Evolutionary conservation across 2,888 invertebrate species (phyloP).

Genomic region (Glyphotaelius pellucidus): DNA sequence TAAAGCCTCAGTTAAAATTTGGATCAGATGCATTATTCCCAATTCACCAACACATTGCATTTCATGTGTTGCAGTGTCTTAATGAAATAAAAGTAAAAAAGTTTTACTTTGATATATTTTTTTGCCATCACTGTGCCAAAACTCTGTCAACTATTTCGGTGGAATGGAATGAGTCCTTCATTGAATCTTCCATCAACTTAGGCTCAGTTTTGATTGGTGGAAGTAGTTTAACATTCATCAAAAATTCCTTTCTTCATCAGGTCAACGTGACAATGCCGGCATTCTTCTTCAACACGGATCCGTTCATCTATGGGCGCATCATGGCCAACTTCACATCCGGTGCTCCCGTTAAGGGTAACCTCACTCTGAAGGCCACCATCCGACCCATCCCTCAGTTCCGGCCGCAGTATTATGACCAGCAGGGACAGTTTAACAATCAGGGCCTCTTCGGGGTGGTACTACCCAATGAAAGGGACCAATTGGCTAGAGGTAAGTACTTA

Average conservation of each 20-base stretch:
- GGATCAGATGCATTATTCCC: background rate
- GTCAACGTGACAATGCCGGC: constrained; percentile 97
- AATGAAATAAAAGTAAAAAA: no score
- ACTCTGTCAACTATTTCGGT: no score
- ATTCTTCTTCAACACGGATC: constrained; percentile 93
- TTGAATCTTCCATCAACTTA: background rate
- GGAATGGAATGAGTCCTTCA: background rate
- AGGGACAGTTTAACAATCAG: constrained; percentile 76
- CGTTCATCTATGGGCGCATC: constrained; percentile 88
- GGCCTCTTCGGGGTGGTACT: constrained; percentile 72
- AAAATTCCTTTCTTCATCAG: constrained; percentile 69
- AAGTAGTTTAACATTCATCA: background rate
- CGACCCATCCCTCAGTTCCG: constrained; percentile 82
- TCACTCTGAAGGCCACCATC: constrained; percentile 89
- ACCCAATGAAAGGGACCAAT: constrained; percentile 71
- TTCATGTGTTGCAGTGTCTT: no score
- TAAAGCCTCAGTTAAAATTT: background rate
- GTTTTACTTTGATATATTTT: no score
- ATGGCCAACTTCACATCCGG: constrained; percentile 98
- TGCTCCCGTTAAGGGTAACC: constrained; percentile 91
- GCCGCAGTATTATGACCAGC: constrained; percentile 73
- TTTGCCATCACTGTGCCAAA: no score
- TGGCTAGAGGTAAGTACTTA: constrained; percentile 71
- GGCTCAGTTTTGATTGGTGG: background rate
- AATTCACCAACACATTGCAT: background rate